Base-by-base conservation (phyloP, 2,888 invertebrate genomes). In the Argyresthia albistria region DNA sequence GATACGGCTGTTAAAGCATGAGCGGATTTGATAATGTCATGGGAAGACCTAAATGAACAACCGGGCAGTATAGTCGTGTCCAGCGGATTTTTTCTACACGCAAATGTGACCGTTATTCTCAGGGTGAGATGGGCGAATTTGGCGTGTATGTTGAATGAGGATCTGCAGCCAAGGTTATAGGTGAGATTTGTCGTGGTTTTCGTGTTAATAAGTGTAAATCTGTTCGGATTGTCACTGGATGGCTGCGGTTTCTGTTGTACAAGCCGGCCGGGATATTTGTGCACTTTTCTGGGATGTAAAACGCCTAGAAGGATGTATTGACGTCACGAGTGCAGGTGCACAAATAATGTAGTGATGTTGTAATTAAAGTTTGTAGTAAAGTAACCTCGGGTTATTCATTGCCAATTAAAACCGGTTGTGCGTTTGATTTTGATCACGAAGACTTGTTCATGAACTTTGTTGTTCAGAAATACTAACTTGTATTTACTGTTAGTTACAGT, bases 1-100 rank as follows among this genome's bases (percentile, higher is more conserved):
- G 43, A 15, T 46, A 46, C 9, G 52, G 46, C 39, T 46, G 46
- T 39, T 25, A 46, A 25, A 39, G 6, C 43, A 43, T 14, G 51
- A 51, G 15, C 12, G 25, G 12, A 59, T 59, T 25, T 77, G 76
- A 81, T 86, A 87, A 87, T 87, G 87, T 87, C 87, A 86, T 87
- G 87, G 86, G 86, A 87, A 87, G 84, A 79, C 77, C 86, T 82
- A 80, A 82, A 80, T 83, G 82, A 83, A 82, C 80, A 80, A 75
- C 76, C 83, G 83, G 86, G 80, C 86, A 81, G 78, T 78, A 77
- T 77, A 25, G 75, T 80, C 79, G 82, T 80, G 78, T 80, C 74
- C 81, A 74, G 75, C 80, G 42, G 42, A 37, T 37, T n/a, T 11
- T 4, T 11, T 35, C 35, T 35, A 8, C 37, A 16, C 12, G 49